Conservation (phyloP, 2,888 invertebrate genomes). For the Eristalis arbustorum region DNA sequence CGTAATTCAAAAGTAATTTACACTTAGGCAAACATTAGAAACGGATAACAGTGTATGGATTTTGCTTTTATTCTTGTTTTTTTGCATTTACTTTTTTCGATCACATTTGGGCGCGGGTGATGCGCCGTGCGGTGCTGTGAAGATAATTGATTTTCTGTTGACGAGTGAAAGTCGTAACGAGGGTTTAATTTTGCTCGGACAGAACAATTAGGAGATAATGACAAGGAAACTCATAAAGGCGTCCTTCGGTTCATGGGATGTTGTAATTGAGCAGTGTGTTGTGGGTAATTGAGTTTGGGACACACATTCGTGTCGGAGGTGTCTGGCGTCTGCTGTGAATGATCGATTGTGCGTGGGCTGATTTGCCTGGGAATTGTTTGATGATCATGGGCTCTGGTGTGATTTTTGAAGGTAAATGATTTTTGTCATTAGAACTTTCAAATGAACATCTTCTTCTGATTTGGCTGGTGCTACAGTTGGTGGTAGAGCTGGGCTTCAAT, state of each 20-base stretch:
- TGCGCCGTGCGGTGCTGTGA: not conserved
- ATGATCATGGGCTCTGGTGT: too few species aligned
- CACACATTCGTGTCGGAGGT: not conserved
- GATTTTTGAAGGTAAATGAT: too few species aligned
- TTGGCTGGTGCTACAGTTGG: too few species aligned
- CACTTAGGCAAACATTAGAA: conserved; percentile 27
- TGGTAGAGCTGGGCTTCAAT: too few species aligned
- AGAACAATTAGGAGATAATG: not conserved
- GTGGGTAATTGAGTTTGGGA: not conserved
- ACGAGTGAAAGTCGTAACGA: not conserved
- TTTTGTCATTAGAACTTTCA: too few species aligned
- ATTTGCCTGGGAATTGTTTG: too few species aligned
- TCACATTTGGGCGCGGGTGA: not conserved
- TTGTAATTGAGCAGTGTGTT: not conserved
- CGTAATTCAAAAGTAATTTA: conserved; percentile 66
- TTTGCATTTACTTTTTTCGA: not conserved
- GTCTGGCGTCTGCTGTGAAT: too few species aligned
- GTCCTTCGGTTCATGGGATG: not conserved
- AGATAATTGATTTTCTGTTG: conserved; percentile 53
- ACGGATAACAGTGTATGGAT: conserved; percentile 5
- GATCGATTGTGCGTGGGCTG: too few species aligned
- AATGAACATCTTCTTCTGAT: too few species aligned
- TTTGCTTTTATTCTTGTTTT: not conserved
- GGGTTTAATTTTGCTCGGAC: not conserved
- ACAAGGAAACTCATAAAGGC: not conserved